Evolutionary conservation across 1,140 invertebrate genomes (phyloP), one percentile per base, ranked within the genome.

Genomic region (Drepana arcuata): DNA sequence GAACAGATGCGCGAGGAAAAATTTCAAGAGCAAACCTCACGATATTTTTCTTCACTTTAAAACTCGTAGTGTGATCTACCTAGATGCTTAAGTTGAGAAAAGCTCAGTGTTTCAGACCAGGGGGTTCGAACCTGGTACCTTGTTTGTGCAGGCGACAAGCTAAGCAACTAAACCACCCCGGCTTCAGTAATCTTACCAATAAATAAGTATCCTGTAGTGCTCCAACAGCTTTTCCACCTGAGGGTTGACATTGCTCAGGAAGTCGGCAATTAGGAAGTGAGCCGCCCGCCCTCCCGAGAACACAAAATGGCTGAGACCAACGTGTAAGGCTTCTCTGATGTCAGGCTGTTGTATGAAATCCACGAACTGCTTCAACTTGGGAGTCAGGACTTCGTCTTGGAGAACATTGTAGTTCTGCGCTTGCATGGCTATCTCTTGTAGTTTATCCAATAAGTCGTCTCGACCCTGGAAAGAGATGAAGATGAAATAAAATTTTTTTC

Each of bases 251-350:
- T 50, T 29, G 0, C 29, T 40, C 7, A 73, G 21, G 36, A 69
- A 71, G 25, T 71, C 67, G 2, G 36, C 14, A 7, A 47, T 38
- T 4, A 77, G 34, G 12, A 46, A 51, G 0, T 14, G 23, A 11
- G 56, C 41, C 0, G 56, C 46, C 2, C 36, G 48, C 1, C 2
- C 13, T 14, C 66, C 65, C 12, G 35, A 31, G 13, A 63, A 59
- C 6, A 31, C 59, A 35, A 85, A 86, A 2, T 35, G 37, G n/a
- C 64, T 50, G 28, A 90, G 86, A 43, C 73, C 83, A 45, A 75
- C 84, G 16, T 63, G 83, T 37, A 72, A 79, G 21, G 66, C 85
- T 38, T 71, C 39, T 14, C 31, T 48, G 0, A 69, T 36, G 1
- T 43, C 41, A 2, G 38, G 10, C 7, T 14, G 34, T 0, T 23